These are phyloP conservation scores for Thymelicus acteon DNA, from an alignment of 2,888 invertebrate genomes.

Conservation along the genomic window DNA sequence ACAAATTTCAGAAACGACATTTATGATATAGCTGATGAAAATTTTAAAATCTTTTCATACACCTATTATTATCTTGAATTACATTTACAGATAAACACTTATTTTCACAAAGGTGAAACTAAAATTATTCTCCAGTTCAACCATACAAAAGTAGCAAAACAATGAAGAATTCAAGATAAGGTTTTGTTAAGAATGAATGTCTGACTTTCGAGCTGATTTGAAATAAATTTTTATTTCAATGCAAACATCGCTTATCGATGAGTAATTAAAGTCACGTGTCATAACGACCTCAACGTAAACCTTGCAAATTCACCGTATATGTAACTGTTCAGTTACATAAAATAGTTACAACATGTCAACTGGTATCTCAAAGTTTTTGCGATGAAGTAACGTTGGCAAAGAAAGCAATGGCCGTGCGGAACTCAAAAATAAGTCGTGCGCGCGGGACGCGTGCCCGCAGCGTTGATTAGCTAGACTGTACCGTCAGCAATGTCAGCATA, in stretches of 20 bases:
- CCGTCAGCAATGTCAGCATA: conserved; percentile 27
- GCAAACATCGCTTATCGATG: too few species aligned
- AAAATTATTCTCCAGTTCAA: too few species aligned
- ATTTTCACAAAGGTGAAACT: too few species aligned
- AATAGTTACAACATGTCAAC: conserved; percentile 1
- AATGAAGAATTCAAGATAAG: too few species aligned
- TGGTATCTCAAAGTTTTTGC: conserved; percentile 14
- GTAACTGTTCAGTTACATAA: conserved; percentile 8
- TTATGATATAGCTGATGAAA: too few species aligned
- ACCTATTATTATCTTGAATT: too few species aligned
- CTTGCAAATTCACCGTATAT: not conserved
- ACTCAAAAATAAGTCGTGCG: conserved; percentile 35
- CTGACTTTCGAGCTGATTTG: not conserved
- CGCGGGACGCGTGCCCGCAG: conserved; percentile 17
- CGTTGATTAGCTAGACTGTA: conserved; percentile 33
- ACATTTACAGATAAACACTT: too few species aligned
- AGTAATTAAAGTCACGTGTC: not conserved
- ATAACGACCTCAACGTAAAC: not conserved
- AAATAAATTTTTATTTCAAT: not conserved
- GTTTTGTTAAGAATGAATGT: too few species aligned
- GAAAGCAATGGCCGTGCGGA: conserved; percentile 31
- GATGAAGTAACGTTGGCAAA: conserved; percentile 34
- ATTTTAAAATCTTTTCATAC: too few species aligned
- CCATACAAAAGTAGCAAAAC: too few species aligned
- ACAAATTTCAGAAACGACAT: too few species aligned